Evolutionary conservation across 2,797 vertebrate species (phyloP), one percentile per base, ranked within the genome.

Genomic region (Phoeniculus purpureus): DNA sequence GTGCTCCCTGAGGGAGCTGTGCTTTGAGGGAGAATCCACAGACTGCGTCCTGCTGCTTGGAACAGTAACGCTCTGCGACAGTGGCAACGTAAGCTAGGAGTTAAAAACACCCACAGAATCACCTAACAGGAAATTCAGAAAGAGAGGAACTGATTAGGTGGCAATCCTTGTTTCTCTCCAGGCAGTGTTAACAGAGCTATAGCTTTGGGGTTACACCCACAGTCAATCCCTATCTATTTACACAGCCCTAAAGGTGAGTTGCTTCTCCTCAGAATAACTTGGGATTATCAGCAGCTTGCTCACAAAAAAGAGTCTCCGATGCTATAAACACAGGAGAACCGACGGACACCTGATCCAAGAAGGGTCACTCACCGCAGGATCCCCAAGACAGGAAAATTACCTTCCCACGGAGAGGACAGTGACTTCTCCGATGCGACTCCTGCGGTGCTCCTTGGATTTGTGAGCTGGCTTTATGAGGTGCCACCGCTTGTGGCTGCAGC

Each of bases 351-450:
- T 72, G 50, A 93, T 45, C 32, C 51, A 80, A 48, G 25, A 55
- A 0, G 1, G 3, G 55, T 9, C 34, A 50, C n/a, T 56, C 34
- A 50, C n/a, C 54, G 21, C 0, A 75, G 52, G 3, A 2, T 6
- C 64, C 25, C 4, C 26, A 72, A 60, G 25, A 27, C 22, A 74
- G 64, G 45, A 40, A 31, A 52, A 94, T 95, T 93, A 98, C 98
- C 99, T 99, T 97, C 99, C 99, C 70, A 99, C 99, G 40, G 99
- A 97, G 75, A 99, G 98, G 31, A 99, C 99, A 0, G 99, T 99
- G 93, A 99, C 98, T 92, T 98, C 98, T 58, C 98, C 98, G 3
- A 89, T 68, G n/a, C 98, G 97, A 91, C 97, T 97, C 79, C 97
- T 97, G 5, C 97, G 95, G 48, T 98, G 95, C 7, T 97, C 79